These are phyloP conservation scores for Serranus cabrilla DNA, from an alignment of 2,797 vertebrate genomes.

Conservation along the genomic window DNA sequence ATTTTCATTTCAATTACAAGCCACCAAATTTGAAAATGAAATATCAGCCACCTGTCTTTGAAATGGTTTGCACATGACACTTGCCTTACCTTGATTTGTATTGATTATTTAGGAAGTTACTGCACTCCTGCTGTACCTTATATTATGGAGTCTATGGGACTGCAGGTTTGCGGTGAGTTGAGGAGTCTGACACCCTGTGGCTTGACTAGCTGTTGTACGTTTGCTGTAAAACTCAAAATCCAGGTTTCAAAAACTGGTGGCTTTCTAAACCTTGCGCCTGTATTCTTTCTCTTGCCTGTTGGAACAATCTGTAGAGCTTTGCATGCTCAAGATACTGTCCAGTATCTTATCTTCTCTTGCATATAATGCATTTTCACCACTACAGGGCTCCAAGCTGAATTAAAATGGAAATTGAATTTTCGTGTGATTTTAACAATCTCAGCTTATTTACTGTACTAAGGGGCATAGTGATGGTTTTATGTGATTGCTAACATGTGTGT, in stretches of 20 bases:
- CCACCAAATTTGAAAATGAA: constrained; percentile 62
- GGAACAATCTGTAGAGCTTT: constrained; percentile 86
- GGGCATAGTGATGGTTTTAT: constrained; percentile 67
- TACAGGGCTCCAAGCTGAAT: constrained; percentile 70
- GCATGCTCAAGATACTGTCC: constrained; percentile 85
- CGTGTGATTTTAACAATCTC: constrained; percentile 60
- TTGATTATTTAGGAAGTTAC: constrained; percentile 91
- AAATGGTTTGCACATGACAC: constrained; percentile 72
- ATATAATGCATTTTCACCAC: constrained; percentile 80
- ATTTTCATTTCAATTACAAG: constrained; percentile 32
- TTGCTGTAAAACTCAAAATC: constrained; percentile 84
- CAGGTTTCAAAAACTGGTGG: constrained; percentile 85
- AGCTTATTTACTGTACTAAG: constrained; percentile 44
- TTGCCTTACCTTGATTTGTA: constrained; percentile 89
- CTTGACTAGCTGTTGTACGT: constrained; percentile 83
- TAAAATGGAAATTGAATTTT: constrained; percentile 39
- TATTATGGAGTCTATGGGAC: constrained; percentile 90
- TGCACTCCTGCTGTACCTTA: constrained; percentile 91
- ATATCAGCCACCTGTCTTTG: constrained; percentile 71
- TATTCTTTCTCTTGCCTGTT: constrained; percentile 85
- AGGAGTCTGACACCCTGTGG: constrained; percentile 82
- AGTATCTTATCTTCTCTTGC: constrained; percentile 79
- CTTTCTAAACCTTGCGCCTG: constrained; percentile 86
- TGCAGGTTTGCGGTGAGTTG: constrained; percentile 91
- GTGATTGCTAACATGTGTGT: constrained; percentile 70